Percentiles rank a stretch among this genome's conserved stretches.
phyloP scores from a whole-genome alignment of 2,113 vertebrate species.

The Pedetes capensis region DNA sequence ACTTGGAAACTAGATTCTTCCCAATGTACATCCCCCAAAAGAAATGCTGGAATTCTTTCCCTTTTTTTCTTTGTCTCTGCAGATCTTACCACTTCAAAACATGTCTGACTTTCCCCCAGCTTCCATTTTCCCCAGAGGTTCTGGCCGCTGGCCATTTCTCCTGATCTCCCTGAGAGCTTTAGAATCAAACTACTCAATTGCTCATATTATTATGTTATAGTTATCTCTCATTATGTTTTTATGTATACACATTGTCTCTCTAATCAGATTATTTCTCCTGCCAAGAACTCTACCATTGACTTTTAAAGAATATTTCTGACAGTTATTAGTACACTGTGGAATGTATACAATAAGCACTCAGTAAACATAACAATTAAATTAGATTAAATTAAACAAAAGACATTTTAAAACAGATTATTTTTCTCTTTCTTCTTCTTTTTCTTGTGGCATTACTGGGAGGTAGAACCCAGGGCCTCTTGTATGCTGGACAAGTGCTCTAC shows the following conservation, averaged over 20 bases:
- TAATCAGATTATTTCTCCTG: slow-evolving; percentile 55
- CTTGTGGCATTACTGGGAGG: no score
- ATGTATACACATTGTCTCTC: slow-evolving; percentile 16
- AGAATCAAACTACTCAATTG: slow-evolving; percentile 16
- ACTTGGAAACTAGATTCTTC: slow-evolving; percentile 36
- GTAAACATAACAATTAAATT: slow-evolving; percentile 5
- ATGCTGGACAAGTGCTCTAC: no score
- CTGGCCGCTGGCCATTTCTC: not conserved
- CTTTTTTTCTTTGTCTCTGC: not conserved
- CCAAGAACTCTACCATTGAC: slow-evolving; percentile 19
- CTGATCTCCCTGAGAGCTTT: not conserved
- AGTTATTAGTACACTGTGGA: slow-evolving; percentile 18
- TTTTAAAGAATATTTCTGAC: slow-evolving; percentile 20
- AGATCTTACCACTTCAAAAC: not conserved
- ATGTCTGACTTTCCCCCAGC: not conserved
- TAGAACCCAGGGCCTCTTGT: no score
- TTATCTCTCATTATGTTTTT: slow-evolving; percentile 47
- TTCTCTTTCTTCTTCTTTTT: no score
- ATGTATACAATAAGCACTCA: not conserved
- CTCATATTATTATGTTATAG: not conserved
- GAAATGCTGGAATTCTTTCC: not conserved
- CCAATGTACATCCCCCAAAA: not conserved
- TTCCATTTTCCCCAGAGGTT: not conserved
- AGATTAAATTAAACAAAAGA: slow-evolving; percentile 32
- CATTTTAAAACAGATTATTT: slow-evolving; percentile 34